phyloP scores from a whole-genome alignment of 1,140 invertebrate species.

The Zaprionus inermis region DNA sequence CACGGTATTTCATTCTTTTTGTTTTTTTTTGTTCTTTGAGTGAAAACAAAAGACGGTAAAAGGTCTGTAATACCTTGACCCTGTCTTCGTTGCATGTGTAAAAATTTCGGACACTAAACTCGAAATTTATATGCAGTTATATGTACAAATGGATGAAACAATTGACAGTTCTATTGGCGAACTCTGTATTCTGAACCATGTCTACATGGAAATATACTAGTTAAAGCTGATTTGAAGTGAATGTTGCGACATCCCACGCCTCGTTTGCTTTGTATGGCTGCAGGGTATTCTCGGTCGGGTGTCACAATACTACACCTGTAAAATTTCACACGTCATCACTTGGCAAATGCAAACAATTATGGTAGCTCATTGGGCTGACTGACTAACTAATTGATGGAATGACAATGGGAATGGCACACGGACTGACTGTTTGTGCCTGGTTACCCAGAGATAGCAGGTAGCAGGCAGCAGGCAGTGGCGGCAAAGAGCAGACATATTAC shows the following conservation, averaged over 20 bases:
- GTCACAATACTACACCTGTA: constrained; percentile 21
- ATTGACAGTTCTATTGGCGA: not conserved
- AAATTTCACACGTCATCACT: constrained; percentile 35
- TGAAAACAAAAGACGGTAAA: not conserved
- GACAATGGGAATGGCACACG: constrained; percentile 1
- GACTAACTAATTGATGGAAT: constrained; percentile 3
- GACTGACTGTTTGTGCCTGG: constrained; percentile 33
- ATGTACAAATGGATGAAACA: not conserved
- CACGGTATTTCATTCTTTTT: not conserved
- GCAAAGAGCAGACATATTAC: constrained; percentile 52
- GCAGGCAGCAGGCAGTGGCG: constrained; percentile 20
- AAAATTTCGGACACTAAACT: not conserved
- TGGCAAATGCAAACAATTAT: constrained; percentile 64
- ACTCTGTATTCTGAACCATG: not conserved
- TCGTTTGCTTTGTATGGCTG: not conserved
- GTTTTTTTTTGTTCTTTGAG: not conserved
- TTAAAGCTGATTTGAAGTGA: not conserved
- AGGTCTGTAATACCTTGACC: not conserved
- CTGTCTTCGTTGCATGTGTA: not conserved
- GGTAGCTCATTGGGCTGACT: constrained; percentile 36
- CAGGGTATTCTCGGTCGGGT: not conserved
- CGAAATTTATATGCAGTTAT: not conserved
- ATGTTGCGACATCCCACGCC: not conserved
- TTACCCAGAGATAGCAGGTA: constrained; percentile 60
- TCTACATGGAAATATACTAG: not conserved